These are phyloP conservation scores for Empidonax traillii DNA, from an alignment of 2,113 vertebrate species.

Conservation along the genomic window DNA sequence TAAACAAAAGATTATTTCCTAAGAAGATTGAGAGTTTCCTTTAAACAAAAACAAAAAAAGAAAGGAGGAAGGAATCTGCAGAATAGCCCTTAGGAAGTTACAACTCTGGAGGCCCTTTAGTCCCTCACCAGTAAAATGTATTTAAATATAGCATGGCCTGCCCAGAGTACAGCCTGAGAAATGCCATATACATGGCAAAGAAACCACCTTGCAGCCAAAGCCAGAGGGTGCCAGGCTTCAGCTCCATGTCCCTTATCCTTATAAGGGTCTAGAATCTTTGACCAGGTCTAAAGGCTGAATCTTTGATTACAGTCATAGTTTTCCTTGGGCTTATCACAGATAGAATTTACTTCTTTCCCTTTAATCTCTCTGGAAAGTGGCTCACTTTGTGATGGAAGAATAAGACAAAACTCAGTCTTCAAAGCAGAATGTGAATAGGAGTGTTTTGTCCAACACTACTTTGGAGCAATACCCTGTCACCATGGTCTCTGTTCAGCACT, in stretches of 20 bases:
- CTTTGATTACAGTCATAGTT: background rate
- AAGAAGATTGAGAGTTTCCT: conserved; percentile 56
- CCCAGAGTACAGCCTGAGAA: background rate
- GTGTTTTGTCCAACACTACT: background rate
- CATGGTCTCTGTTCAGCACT: accelerated
- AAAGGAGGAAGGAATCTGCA: conserved; percentile 51
- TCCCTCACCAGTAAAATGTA: background rate
- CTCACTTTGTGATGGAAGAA: background rate
- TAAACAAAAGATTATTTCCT: conserved; percentile 63
- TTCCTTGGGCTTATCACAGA: background rate
- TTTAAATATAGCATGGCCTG: conserved; percentile 51
- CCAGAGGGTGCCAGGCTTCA: background rate
- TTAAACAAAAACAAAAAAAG: conserved; percentile 10
- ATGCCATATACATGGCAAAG: background rate
- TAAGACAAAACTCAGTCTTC: background rate
- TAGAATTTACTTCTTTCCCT: background rate
- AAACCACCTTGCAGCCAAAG: background rate
- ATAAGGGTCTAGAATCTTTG: background rate
- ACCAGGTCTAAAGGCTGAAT: background rate
- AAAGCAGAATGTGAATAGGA: background rate
- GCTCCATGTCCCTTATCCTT: background rate
- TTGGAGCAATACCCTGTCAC: background rate
- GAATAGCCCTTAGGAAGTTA: conserved; percentile 49
- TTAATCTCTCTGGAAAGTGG: background rate
- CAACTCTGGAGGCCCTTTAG: conserved; percentile 36